Conservation (phyloP, 1,140 invertebrate species). For the Cherax destructor region DNA sequence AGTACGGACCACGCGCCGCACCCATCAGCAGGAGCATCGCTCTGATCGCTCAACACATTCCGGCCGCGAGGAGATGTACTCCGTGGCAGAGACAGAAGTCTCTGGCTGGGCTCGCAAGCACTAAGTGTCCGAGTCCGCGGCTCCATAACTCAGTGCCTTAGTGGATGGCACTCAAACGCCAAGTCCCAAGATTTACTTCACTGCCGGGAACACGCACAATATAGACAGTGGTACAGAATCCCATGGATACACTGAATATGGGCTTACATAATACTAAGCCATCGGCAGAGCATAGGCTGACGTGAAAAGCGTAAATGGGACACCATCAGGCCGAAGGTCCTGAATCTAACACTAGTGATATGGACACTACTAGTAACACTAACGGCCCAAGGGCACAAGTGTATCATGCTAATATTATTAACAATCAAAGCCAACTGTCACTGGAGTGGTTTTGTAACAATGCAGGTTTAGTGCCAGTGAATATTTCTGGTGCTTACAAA, state of each 20-base stretch:
- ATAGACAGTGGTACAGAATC: background rate
- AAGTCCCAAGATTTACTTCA: constrained; percentile 10
- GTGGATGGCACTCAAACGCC: background rate
- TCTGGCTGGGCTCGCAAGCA: constrained; percentile 47
- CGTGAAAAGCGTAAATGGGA: background rate
- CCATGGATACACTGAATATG: background rate
- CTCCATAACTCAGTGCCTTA: background rate
- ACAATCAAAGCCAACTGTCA: constrained; percentile 49
- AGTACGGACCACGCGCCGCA: background rate
- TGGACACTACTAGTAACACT: background rate
- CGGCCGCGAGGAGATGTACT: constrained; percentile 63
- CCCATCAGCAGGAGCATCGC: constrained; percentile 34
- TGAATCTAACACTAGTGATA: constrained; percentile 25
- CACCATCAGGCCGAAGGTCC: background rate
- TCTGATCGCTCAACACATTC: constrained; percentile 51
- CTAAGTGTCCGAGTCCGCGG: background rate
- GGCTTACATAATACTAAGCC: background rate
- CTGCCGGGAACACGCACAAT: background rate
- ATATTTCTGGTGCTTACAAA: constrained; percentile 30
- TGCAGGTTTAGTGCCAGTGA: constrained; percentile 32
- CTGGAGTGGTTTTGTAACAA: constrained; percentile 38
- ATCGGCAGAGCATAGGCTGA: background rate
- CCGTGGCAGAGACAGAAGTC: constrained; percentile 59
- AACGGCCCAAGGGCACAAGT: constrained; percentile 12
- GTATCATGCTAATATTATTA: constrained; percentile 53